These are phyloP conservation scores for Gasterosteus aculeatus DNA, from an alignment of 2,113 vertebrate genomes.

Conservation along the genomic window DNA sequence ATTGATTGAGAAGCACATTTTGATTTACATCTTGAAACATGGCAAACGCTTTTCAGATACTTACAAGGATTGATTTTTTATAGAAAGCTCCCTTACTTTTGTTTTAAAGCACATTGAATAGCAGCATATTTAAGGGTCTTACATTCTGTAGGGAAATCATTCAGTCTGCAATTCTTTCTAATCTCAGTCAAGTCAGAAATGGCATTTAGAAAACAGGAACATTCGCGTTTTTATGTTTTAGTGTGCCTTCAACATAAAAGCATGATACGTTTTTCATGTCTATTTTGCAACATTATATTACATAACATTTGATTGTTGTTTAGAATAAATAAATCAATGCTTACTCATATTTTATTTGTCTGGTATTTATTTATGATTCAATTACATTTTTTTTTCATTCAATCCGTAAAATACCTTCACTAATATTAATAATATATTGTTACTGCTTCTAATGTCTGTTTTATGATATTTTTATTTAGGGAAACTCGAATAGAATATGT, in stretches of 20 bases:
- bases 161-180: slow-evolving; percentile 5
- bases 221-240: background rate
- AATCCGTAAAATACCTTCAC: background rate
- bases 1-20: background rate
- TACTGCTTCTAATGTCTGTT: background rate
- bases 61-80: background rate
- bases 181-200: background rate
- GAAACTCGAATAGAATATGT: background rate
- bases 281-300: background rate
- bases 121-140: background rate
- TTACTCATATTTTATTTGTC: background rate
- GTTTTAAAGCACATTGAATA: background rate
- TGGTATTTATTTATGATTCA: background rate
- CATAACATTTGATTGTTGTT: background rate
- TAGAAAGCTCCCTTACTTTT: background rate
- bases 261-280: too few species aligned
- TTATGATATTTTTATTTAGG: background rate
- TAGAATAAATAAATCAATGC: background rate
- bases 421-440: background rate
- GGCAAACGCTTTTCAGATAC: background rate
- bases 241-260: slow-evolving; percentile 45
- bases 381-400: background rate
- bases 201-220: background rate
- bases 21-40: background rate
- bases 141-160: background rate